phyloP scores from a whole-genome alignment of 1,140 invertebrate genomes.

The Micrasema minimum region DNA sequence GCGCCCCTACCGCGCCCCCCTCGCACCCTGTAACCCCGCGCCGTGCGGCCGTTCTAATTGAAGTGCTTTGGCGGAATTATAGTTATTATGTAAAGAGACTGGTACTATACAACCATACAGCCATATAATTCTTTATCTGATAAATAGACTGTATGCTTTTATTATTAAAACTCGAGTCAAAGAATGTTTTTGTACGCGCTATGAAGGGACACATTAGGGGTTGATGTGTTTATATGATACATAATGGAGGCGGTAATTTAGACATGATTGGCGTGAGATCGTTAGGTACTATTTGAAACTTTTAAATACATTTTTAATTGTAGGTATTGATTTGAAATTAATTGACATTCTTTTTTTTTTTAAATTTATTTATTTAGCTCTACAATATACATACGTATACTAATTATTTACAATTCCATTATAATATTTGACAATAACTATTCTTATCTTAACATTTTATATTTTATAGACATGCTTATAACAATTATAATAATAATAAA shows the following conservation, averaged over 20 bases:
- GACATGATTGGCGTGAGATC: conserved; percentile 20
- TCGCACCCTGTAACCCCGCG: conserved; percentile 42
- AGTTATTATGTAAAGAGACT: conserved; percentile 51
- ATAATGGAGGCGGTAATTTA: too few species aligned
- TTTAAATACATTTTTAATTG: conserved; percentile 4
- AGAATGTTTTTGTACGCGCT: conserved; percentile 37
- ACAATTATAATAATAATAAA: too few species aligned
- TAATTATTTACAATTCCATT: too few species aligned
- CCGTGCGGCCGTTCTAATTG: conserved; percentile 50
- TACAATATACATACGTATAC: too few species aligned
- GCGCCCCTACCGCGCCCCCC: background rate
- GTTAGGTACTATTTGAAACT: background rate
- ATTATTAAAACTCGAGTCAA: conserved; percentile 49
- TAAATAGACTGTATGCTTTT: conserved; percentile 48
- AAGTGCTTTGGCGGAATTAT: conserved; percentile 52
- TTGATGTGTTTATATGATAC: conserved; percentile 37
- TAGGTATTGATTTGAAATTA: too few species aligned
- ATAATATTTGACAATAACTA: too few species aligned
- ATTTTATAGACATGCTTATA: too few species aligned
- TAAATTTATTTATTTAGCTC: too few species aligned
- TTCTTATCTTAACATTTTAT: too few species aligned
- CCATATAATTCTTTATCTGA: conserved; percentile 51
- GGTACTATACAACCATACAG: conserved; percentile 26
- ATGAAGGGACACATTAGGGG: conserved; percentile 43
- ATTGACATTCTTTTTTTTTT: too few species aligned